phyloP scores from a whole-genome alignment of 2,797 vertebrate species.

The Xenopus petersii region DNA sequence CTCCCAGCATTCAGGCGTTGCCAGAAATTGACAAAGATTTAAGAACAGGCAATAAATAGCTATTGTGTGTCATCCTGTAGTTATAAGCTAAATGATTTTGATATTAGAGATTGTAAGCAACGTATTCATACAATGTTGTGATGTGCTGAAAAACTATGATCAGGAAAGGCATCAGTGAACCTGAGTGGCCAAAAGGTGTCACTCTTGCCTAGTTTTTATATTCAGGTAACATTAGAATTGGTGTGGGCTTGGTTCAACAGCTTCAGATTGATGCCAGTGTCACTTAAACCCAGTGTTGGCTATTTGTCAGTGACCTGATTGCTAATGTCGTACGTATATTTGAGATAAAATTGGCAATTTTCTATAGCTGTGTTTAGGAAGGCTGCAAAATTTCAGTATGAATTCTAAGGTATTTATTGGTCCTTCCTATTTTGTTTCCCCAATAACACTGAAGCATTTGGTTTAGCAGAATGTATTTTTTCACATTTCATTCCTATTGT shows the following conservation, averaged over 20 bases:
- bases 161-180: background rate
- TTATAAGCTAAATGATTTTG: no score
- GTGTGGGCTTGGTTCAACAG: slow-evolving; percentile 12
- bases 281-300: slow-evolving; percentile 9
- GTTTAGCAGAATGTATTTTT: background rate
- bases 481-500: no score
- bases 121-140: no score
- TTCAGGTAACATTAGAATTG: slow-evolving; percentile 1
- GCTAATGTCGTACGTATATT: slow-evolving; percentile 26
- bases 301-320: slow-evolving; percentile 40
- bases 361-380: slow-evolving; percentile 15
- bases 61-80: no score
- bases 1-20: no score
- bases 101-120: no score
- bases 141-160: no score
- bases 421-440: background rate
- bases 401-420: slow-evolving; percentile 10
- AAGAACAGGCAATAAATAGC: no score
- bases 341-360: slow-evolving; percentile 25
- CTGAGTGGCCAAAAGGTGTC: slow-evolving; percentile 38
- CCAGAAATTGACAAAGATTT: no score
- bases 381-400: slow-evolving; percentile 11
- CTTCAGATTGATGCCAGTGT: slow-evolving; percentile 32
- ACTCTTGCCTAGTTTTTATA: slow-evolving; percentile 41
- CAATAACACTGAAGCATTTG: background rate